phyloP scores from a whole-genome alignment of 2,113 vertebrate genomes.

The Guaruba guarouba region DNA sequence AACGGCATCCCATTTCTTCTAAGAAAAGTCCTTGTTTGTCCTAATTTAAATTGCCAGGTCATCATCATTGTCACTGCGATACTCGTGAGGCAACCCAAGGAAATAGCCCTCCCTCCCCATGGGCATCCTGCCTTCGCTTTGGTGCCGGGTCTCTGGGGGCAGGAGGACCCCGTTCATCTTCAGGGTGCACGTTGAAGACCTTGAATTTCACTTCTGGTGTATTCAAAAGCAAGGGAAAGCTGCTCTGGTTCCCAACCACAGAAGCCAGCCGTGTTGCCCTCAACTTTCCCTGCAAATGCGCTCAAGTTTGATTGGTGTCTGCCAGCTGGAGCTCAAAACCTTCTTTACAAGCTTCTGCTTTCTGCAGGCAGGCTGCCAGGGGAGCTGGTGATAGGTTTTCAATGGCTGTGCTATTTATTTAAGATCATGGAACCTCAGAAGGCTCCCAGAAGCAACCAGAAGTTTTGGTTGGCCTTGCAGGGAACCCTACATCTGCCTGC shows the following conservation, averaged over 20 bases:
- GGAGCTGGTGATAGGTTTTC: background rate
- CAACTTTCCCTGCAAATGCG: background rate
- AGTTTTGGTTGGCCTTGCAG: background rate
- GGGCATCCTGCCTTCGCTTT: background rate
- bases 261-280: background rate
- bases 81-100: background rate
- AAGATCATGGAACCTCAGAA: background rate
- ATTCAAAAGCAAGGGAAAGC: background rate
- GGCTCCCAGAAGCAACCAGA: conserved; percentile 6
- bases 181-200: background rate
- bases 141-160: background rate
- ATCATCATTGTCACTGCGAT: background rate
- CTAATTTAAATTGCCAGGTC: conserved; percentile 27
- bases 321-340: conserved; percentile 35
- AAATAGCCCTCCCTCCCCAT: background rate
- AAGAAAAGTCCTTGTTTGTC: conserved; percentile 23
- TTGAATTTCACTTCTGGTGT: background rate
- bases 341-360: conserved; percentile 29
- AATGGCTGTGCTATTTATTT: background rate
- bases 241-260: background rate
- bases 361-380: background rate
- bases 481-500: background rate
- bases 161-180: background rate
- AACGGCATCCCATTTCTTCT: conserved; percentile 7
- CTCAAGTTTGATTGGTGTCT: background rate